These are phyloP conservation scores for Mnemiopsis leidyi DNA, from an alignment of 37 sponge, comb jelly and placozoan species.

Conservation along the genomic window DNA sequence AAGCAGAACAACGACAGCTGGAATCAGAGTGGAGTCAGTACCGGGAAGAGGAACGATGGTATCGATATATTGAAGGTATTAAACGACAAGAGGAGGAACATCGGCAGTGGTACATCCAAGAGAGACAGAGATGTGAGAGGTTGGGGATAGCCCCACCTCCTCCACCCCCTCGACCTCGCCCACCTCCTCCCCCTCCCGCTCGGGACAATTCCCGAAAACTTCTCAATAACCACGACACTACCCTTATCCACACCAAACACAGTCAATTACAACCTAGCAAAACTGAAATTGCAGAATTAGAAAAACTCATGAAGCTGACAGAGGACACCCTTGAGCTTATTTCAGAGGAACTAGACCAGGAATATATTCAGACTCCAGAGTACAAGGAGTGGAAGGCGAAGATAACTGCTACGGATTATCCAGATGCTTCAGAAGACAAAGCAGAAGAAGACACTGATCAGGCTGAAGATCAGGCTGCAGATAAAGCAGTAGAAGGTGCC, in stretches of 20 bases:
- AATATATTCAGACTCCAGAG: constrained; percentile 10
- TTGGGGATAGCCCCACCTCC: constrained; percentile 36
- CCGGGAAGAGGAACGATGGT: constrained; percentile 57
- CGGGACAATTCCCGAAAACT: constrained; percentile 56
- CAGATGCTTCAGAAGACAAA: not conserved
- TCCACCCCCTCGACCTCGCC: constrained; percentile 33
- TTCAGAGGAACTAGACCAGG: not conserved
- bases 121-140: constrained; percentile 37
- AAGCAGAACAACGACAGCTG: constrained; percentile 61
- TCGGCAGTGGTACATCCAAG: constrained; percentile 50
- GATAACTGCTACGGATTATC: not conserved
- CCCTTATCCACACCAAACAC: constrained; percentile 37
- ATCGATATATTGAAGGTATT: constrained; percentile 24
- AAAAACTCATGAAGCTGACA: constrained; percentile 8
- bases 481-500: not conserved
- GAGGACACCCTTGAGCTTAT: constrained; percentile 28
- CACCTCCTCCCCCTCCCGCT: constrained; percentile 60
- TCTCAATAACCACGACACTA: not conserved
- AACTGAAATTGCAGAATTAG: constrained; percentile 21
- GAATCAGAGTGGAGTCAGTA: constrained; percentile 64
- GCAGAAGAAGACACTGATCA: not conserved
- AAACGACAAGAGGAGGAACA: constrained; percentile 57
- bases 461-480: not conserved
- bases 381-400: not conserved
- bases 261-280: constrained; percentile 29